Evolutionary conservation across 2,113 vertebrate species (phyloP).

Genomic region (Platysternon megacephalum): DNA sequence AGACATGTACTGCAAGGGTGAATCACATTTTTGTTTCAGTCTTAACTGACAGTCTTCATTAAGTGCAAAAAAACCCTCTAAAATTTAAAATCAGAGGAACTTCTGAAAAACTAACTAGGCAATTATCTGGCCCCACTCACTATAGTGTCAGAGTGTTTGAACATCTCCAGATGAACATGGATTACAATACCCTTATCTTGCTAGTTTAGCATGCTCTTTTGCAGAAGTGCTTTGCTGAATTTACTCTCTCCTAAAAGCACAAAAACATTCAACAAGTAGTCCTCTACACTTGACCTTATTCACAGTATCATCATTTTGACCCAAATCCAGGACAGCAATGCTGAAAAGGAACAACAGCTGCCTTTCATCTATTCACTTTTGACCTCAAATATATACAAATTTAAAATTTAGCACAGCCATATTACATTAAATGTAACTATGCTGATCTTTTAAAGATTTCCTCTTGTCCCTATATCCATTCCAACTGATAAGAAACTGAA

Average conservation of each 20-base stretch:
- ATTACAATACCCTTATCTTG: background rate
- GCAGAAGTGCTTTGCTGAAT: background rate
- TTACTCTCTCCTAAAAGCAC: background rate
- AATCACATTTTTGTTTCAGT: background rate
- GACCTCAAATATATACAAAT: background rate
- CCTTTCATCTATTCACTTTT: background rate
- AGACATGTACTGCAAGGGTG: background rate
- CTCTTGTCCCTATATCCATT: background rate
- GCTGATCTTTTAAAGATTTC: background rate
- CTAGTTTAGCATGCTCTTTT: background rate
- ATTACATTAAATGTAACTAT: background rate
- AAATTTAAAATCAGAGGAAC: background rate
- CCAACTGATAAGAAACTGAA: background rate
- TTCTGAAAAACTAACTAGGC: background rate
- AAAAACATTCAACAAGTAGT: background rate
- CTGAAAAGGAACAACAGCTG: background rate
- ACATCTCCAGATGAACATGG: background rate
- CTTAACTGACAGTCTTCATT: background rate
- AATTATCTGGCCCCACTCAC: background rate
- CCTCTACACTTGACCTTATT: background rate
- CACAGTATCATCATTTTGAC: background rate
- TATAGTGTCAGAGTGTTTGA: background rate
- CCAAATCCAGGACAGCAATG: background rate
- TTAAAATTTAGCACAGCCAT: background rate
- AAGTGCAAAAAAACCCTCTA: background rate